Evolutionary conservation across 2,888 invertebrate species (phyloP), one percentile per base, ranked within the genome.

Genomic region (Synergus gifuensis): DNA sequence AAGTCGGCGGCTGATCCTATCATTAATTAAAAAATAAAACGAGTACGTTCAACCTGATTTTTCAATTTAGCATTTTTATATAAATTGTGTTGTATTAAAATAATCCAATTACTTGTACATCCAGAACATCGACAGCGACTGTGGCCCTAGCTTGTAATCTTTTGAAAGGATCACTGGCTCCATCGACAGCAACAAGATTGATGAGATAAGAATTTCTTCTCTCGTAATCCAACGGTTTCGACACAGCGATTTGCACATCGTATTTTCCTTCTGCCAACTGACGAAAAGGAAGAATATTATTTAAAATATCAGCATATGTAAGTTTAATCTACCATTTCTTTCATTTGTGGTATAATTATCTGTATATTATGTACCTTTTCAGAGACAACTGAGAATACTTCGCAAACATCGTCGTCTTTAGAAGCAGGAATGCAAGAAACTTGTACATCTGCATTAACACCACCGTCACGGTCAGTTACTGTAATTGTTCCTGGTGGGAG

Each of bases 1-100:
- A 97, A n/a, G 94, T 93, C 0, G 97, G 97, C 9, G 96, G 96
- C 87, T 97, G 97, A 91, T 98, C 97, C 89, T 96, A 67, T 67
- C 77, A 81, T 54, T 60, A 54, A 62, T 78, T 28, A 40, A 80
- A 66, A 64, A 22, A 14, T 18, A 4, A 40, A 5, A 44, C 8
- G 8, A n/a, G 46, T 76, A 7, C 28, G 49, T 16, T 49, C 16
- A 49, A 49, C 1, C 12, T 4, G 4, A 49, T 49, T 49, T 49
- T 49, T 49, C 1, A 49, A 14, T 4, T 49, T 4, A 14, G 0
- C 46, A 49, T 14, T 11, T 49, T 49, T 16, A 8, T n/a, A 9
- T 16, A 7, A 5, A 18, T n/a, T 8, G 8, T 76, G 28, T 18
- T 16, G 36, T 18, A 58, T 49, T 46, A 16, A 40, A 42, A 44